phyloP scores from a whole-genome alignment of 2,797 vertebrate species.

The Lophius americanus region DNA sequence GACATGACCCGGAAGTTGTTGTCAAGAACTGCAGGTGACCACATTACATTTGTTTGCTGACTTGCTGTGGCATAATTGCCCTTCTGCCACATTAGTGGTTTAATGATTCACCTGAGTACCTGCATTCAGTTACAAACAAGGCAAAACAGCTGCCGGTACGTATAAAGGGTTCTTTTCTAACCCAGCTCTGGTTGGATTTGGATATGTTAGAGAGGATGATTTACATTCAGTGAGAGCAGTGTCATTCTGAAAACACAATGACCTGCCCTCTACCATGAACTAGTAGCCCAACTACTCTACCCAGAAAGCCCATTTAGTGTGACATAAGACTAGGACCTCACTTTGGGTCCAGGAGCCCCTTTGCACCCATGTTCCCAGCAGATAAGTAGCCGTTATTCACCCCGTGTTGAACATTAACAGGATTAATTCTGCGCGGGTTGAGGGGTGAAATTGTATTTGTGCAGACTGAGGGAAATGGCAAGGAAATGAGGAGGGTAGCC shows the following conservation, averaged over 20 bases:
- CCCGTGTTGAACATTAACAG: constrained; percentile 77
- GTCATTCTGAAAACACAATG: constrained; percentile 28
- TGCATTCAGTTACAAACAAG: constrained; percentile 25
- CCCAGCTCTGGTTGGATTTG: neutral
- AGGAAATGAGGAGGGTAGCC: constrained; percentile 66
- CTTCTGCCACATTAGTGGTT: constrained; percentile 45
- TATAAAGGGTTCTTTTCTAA: constrained; percentile 29
- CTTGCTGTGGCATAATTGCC: constrained; percentile 24
- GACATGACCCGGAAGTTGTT: constrained; percentile 19
- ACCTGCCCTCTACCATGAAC: constrained; percentile 29
- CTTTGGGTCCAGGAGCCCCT: constrained; percentile 41
- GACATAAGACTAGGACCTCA: constrained; percentile 37
- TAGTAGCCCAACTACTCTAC: constrained; percentile 30
- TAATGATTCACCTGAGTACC: constrained; percentile 44
- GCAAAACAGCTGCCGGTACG: constrained; percentile 30
- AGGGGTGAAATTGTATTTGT: constrained; percentile 76
- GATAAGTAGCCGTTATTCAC: constrained; percentile 78
- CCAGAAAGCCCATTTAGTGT: constrained; percentile 46
- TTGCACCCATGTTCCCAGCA: constrained; percentile 60
- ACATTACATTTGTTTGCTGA: constrained; percentile 27
- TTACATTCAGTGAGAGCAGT: constrained; percentile 20
- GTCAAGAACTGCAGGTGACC: constrained; percentile 14
- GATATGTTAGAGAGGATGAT: neutral
- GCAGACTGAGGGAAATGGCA: constrained; percentile 60
- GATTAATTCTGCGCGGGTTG: constrained; percentile 74